Evolutionary conservation across 2,797 vertebrate genomes (phyloP).

Genomic region (Catharus ustulatus): DNA sequence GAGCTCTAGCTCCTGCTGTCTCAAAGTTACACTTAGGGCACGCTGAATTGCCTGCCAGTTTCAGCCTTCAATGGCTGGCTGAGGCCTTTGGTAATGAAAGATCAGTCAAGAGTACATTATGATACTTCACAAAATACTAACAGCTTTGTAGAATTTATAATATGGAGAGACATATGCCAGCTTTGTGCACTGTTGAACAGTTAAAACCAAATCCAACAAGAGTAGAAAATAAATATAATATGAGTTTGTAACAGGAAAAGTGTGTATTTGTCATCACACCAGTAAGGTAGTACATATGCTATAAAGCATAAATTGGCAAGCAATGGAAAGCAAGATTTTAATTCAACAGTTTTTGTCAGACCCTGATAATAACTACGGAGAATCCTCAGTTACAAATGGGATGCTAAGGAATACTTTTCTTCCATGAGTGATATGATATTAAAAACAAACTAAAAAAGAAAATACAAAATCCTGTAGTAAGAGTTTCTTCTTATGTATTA

Average conservation of each 20-base stretch:
- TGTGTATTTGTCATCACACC: background rate
- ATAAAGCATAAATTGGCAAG: background rate
- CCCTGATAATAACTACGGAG: background rate
- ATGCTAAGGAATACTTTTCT: background rate
- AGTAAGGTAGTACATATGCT: background rate
- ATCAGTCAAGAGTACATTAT: constrained; percentile 76
- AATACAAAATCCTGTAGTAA: background rate
- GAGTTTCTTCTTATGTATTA: background rate
- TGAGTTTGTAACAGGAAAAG: background rate
- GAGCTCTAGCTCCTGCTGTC: constrained; percentile 75
- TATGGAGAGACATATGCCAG: constrained; percentile 65
- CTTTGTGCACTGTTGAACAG: constrained; percentile 34
- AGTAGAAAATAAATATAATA: background rate
- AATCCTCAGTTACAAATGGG: background rate
- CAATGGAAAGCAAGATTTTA: background rate
- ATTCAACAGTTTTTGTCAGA: background rate
- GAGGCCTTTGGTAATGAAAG: constrained; percentile 78
- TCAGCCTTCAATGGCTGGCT: constrained; percentile 71
- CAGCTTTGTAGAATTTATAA: constrained; percentile 74
- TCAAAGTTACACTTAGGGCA: constrained; percentile 76
- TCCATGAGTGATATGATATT: background rate
- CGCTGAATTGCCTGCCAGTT: constrained; percentile 71
- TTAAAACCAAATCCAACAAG: constrained; percentile 39
- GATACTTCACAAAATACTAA: constrained; percentile 67
- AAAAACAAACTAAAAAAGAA: background rate